phyloP scores from a whole-genome alignment of 2,113 vertebrate genomes.

The Anoura caudifer region DNA sequence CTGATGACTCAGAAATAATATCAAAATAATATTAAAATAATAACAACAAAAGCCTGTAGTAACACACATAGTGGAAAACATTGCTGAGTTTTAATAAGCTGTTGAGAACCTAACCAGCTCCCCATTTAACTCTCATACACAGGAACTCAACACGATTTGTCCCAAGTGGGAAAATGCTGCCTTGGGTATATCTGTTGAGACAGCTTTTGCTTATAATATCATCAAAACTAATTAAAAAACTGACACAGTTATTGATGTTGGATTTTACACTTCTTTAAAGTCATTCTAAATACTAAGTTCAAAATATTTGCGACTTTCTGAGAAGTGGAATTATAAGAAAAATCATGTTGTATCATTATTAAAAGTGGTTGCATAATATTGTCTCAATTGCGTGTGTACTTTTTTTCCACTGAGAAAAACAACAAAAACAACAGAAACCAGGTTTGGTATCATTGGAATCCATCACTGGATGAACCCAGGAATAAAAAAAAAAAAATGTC shows the following conservation, averaged over 20 bases:
- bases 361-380: not conserved
- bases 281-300: slow-evolving; percentile 20
- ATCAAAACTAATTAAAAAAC: not conserved
- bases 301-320: not conserved
- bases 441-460: not conserved
- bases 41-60: not conserved
- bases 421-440: not conserved
- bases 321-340: not conserved
- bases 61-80: slow-evolving; percentile 12
- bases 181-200: not conserved
- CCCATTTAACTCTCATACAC: not conserved
- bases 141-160: not conserved
- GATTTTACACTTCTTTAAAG: not conserved
- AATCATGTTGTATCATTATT: not conserved
- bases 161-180: not conserved
- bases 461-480: no score
- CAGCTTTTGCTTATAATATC: not conserved
- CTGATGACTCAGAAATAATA: not conserved
- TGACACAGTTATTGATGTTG: not conserved
- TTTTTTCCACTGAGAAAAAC: not conserved
- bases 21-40: not conserved
- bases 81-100: not conserved
- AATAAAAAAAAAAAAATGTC: no score
- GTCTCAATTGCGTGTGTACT: no score
- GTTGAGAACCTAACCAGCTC: not conserved